A percentile compares a stretch with the other conserved stretches of the same genome.
Conservation (phyloP, 2,113 vertebrate species). For the Raja brachyura region DNA sequence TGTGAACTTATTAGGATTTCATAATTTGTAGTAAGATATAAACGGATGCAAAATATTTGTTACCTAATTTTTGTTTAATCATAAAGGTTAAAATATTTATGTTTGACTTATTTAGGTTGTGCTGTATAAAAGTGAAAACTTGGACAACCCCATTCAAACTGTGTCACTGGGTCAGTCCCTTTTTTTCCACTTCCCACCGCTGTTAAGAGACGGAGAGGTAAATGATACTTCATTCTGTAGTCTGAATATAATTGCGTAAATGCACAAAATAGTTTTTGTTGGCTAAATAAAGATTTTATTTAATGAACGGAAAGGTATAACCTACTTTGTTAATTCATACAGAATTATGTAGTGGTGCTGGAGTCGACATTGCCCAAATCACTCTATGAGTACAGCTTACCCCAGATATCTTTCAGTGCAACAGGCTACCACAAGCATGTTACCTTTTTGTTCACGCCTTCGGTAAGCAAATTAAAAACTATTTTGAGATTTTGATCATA, state of each 20-base stretch:
- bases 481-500: background rate
- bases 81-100: background rate
- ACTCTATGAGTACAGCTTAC: constrained; percentile 83
- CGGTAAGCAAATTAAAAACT: constrained; percentile 59
- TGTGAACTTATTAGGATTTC: background rate
- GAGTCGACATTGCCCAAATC: constrained; percentile 80
- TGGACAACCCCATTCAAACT: constrained; percentile 89
- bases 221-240: background rate
- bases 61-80: background rate
- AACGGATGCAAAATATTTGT: background rate
- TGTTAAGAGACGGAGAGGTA: constrained; percentile 91
- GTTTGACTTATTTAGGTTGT: constrained; percentile 67
- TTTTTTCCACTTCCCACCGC: constrained; percentile 92
- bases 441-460: constrained; percentile 82
- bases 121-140: constrained; percentile 88
- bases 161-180: constrained; percentile 85
- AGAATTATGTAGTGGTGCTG: constrained; percentile 85
- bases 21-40: background rate
- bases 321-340: constrained; percentile 37
- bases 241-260: background rate
- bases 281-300: background rate
- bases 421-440: constrained; percentile 86
- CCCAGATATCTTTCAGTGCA: constrained; percentile 84
- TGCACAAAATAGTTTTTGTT: background rate
- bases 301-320: background rate